Conservation (phyloP, 2,113 vertebrate species). For the Psittacus erithacus region DNA sequence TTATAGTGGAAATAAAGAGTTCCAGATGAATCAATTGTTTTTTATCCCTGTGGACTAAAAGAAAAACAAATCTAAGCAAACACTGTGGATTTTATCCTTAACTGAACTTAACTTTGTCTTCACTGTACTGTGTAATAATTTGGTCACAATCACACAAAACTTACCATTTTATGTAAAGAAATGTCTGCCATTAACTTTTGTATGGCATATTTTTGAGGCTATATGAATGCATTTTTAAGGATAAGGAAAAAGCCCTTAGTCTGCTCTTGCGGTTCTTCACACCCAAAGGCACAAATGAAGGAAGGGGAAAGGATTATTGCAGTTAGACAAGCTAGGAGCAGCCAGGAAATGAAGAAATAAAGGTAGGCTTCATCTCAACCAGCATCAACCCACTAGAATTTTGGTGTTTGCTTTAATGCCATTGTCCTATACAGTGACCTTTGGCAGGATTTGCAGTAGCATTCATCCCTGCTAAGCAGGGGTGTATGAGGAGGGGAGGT, state of each 20-base stretch:
- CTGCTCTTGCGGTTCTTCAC: neutral
- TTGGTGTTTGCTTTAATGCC: neutral
- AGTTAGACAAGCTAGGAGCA: neutral
- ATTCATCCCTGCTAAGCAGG: neutral
- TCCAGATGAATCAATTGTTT: neutral
- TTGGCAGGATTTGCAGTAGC: neutral
- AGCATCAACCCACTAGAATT: neutral
- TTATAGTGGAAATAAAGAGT: neutral
- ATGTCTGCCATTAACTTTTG: neutral
- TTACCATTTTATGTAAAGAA: neutral
- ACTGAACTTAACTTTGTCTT: neutral
- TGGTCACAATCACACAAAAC: neutral
- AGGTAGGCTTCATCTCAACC: neutral
- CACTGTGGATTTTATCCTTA: neutral
- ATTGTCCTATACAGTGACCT: rapidly evolving
- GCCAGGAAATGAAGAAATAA: neutral
- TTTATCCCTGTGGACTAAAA: neutral
- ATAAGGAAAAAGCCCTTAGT: neutral
- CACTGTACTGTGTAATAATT: neutral
- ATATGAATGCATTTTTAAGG: neutral
- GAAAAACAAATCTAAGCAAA: neutral
- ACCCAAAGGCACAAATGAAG: neutral
- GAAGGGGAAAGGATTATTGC: neutral
- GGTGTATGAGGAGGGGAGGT: neutral
- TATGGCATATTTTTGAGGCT: neutral